Evolutionary conservation across 2,797 vertebrate species (phyloP), one percentile per base, ranked within the genome.

Genomic region (Ptychobarbus kaznakovi): DNA sequence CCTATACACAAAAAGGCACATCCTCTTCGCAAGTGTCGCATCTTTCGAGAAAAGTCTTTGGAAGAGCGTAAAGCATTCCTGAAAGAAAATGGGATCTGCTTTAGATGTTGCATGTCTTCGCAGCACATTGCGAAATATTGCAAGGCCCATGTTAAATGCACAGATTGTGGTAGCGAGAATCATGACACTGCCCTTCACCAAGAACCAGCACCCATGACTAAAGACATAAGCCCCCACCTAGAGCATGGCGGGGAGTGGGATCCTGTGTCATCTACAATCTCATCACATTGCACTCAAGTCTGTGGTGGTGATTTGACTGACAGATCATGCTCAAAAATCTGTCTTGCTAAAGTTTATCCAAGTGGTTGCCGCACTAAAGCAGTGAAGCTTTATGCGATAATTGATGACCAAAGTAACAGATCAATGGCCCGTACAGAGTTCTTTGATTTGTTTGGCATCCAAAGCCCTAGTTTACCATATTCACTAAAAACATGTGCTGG

Each of bases 381-480:
- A 51, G 15, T 51, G 15, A 51, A 16, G 20, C 49, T 89, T 80
- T 93, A 88, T 90, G 90, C 87, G 81, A 90, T 93, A 81, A 56
- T 86, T 25, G 44, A 90, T 51, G 13, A 74, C 2, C n/a, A 74
- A 51, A 51, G n/a, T 51, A 51, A 87, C 86, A 91, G 69, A 85
- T 90, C 88, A 69, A n/a, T 90, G 28, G 83, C 70, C 81, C 82
- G 22, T 42, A 83, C 88, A 6, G 65, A 87, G 78, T 81, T 81
- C 86, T 92, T 92, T 91, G 75, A 92, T 84, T 85, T 87, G 42
- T 89, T 87, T 78, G 74, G 35, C 28, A 87, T 88, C 83, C 44
- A 88, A 91, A 85, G 89, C 81, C 13, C 9, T 12, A 63, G 5
- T 0, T 25, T 66, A 4, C 83, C 82, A 4, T 91, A 89, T 53